Base-by-base conservation (phyloP, 1,140 invertebrate species). In the Apolygus lucorum region DNA sequence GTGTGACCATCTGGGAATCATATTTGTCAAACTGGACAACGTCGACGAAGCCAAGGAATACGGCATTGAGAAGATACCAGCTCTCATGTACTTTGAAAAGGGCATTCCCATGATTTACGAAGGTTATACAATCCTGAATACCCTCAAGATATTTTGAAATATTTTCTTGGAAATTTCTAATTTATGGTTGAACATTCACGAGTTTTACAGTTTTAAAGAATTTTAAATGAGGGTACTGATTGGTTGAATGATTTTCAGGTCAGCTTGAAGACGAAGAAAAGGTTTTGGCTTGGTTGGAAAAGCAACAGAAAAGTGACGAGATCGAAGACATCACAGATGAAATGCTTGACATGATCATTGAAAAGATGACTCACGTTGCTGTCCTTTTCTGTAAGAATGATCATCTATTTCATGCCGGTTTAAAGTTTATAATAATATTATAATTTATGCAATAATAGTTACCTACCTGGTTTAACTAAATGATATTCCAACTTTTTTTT, bases 281-380 rank as follows among this genome's bases (percentile, higher is more conserved):
- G 79, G 90, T 95, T 4, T 79, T 96, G 0, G 86, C 87, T 73
- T 96, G 93, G 94, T 82, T 96, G 2, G 87, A 89, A 73, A 84
- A 91, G 72, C 92, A 95, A 78, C 84, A 86, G 28, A 91, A 92
- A 75, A 88, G 85, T 73, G 93, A 96, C 79, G 90, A 95, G 81
- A 96, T 96, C 75, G 93, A 96, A 82, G 91, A 95, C 76, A 88
- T 96, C 49, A 95, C 92, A 28, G 90, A 95, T 78, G 92, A 95
- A 82, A 95, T 96, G 93, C 82, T 96, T 59, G 91, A 95, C 77
- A 87, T 94, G 77, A 87, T 96, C 68, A 90, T 96, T 74, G 86
- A 88, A 68, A 93, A 93, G 82, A 92, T 91, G 86, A 86, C 86
- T 0, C 87, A 91, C 77, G 90, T 95, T 72, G 92, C 91, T 68